A percentile compares a stretch with the other conserved stretches of the same genome.
phyloP scores from a whole-genome alignment of 2,888 invertebrate species.

The Plebejus melissa region DNA sequence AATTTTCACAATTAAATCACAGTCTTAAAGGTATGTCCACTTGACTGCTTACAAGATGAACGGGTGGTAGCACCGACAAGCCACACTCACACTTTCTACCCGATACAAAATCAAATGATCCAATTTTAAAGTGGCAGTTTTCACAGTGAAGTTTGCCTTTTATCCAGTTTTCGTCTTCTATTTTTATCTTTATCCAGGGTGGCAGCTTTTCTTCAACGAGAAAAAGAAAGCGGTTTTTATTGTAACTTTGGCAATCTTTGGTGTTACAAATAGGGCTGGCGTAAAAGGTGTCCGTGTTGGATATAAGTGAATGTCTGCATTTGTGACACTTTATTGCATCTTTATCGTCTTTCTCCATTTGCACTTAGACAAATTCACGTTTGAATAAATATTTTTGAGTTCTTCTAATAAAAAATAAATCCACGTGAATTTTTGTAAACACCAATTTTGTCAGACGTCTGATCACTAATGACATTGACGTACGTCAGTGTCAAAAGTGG shows the following conservation, averaged over 20 bases:
- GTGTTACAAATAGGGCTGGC: constrained; percentile 42
- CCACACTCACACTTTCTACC: constrained; percentile 82
- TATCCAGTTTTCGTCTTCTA: constrained; percentile 80
- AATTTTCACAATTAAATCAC: neutral
- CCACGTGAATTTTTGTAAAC: constrained; percentile 3
- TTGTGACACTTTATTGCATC: constrained; percentile 63
- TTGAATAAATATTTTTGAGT: neutral
- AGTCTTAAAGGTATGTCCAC: constrained; percentile 68
- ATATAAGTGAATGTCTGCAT: constrained; percentile 61
- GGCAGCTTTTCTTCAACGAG: constrained; percentile 78
- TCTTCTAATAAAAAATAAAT: neutral
- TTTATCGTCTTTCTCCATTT: constrained; percentile 21
- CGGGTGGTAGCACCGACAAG: constrained; percentile 73
- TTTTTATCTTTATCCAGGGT: constrained; percentile 72
- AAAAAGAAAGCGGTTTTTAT: constrained; percentile 63
- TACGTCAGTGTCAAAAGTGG: neutral
- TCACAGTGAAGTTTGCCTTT: constrained; percentile 83
- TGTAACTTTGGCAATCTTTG: constrained; percentile 52
- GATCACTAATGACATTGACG: no score
- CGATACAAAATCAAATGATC: constrained; percentile 83
- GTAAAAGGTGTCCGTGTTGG: constrained; percentile 43
- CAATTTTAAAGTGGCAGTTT: constrained; percentile 80
- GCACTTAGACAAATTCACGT: neutral
- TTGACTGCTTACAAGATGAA: constrained; percentile 82
- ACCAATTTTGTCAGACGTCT: neutral